These are phyloP conservation scores for Muscicapa comitata DNA, from an alignment of 2,797 vertebrate species.

Conservation along the genomic window DNA sequence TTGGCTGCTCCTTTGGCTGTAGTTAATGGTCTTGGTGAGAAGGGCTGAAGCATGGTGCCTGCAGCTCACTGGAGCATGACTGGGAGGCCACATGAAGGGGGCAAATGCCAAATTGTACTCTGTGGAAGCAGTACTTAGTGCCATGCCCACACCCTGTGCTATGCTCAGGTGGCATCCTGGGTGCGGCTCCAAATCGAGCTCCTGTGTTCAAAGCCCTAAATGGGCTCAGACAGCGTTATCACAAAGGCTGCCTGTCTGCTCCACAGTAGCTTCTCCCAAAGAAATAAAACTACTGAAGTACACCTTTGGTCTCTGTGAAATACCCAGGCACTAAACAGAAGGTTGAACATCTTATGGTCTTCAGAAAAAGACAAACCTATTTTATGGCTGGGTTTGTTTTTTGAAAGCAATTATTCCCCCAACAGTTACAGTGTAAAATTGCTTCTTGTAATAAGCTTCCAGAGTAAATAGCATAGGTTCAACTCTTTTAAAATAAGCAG, in stretches of 20 bases:
- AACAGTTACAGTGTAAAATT: background rate
- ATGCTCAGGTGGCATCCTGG: background rate
- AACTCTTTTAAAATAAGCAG: constrained; percentile 13
- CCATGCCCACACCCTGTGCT: accelerated
- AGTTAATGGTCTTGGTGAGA: background rate
- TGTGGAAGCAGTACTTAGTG: accelerated
- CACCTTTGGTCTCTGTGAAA: background rate
- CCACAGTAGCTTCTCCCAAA: background rate
- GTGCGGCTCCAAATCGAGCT: background rate
- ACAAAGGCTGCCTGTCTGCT: background rate
- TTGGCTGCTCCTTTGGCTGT: background rate
- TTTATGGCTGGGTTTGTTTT: background rate
- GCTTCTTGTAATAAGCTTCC: background rate
- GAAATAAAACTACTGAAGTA: background rate
- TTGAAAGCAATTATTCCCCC: background rate
- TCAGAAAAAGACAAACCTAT: background rate
- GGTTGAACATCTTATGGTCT: background rate
- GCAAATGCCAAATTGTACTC: background rate
- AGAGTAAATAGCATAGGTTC: background rate
- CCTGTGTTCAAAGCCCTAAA: background rate
- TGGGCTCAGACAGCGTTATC: background rate
- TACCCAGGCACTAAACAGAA: background rate
- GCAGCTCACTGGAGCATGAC: background rate
- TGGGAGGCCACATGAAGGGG: background rate
- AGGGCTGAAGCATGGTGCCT: background rate